These are phyloP conservation scores for Drosophila littoralis DNA, from an alignment of 1,140 invertebrate species.

Conservation along the genomic window DNA sequence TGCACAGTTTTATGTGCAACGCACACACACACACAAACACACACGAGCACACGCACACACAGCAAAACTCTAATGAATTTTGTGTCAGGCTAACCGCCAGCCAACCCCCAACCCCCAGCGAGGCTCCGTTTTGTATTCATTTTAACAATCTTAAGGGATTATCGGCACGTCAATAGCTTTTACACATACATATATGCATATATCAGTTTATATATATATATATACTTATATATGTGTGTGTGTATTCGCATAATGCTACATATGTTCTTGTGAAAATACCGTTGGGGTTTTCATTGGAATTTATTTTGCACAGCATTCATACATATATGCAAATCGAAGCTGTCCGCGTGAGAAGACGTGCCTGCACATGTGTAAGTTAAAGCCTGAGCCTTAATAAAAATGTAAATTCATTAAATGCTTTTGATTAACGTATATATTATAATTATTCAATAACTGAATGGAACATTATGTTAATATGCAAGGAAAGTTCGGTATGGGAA, in stretches of 20 bases:
- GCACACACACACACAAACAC: slow-evolving; percentile 9
- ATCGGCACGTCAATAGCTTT: slow-evolving; percentile 50
- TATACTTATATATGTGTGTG: not conserved
- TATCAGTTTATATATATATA: not conserved
- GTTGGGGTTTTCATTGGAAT: slow-evolving; percentile 29
- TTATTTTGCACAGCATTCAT: slow-evolving; percentile 38
- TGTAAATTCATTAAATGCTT: slow-evolving; percentile 14
- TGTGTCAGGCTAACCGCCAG: slow-evolving; percentile 40
- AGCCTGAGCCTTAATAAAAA: slow-evolving; percentile 1
- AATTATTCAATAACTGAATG: not conserved
- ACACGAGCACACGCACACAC: not conserved
- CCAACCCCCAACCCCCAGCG: not conserved
- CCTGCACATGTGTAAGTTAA: not conserved
- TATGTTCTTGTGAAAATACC: not conserved
- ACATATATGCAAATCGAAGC: slow-evolving; percentile 31
- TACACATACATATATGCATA: slow-evolving; percentile 23
- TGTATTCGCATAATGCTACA: slow-evolving; percentile 4
- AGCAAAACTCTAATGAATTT: slow-evolving; percentile 39
- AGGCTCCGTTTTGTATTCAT: slow-evolving; percentile 29
- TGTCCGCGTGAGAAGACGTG: slow-evolving; percentile 19
- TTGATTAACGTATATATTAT: not conserved
- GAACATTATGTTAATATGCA: not conserved
- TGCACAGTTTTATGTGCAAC: slow-evolving; percentile 38
- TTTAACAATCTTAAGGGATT: slow-evolving; percentile 68
- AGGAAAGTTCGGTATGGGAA: too few relatives aligned